phyloP scores from a whole-genome alignment of 1,140 invertebrate genomes.

The Listronotus oregonensis region DNA sequence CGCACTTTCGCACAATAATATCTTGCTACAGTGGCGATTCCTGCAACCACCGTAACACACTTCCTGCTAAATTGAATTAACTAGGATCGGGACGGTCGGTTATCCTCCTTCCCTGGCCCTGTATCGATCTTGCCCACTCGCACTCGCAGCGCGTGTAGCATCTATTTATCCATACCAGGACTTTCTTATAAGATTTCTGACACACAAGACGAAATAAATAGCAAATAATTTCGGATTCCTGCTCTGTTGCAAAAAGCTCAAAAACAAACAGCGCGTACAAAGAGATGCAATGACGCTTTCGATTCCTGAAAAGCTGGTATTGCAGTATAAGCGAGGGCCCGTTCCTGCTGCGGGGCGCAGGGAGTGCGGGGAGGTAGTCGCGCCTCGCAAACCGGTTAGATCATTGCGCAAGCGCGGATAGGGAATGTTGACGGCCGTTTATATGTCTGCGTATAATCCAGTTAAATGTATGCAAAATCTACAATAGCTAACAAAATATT shows the following conservation, averaged over 20 bases:
- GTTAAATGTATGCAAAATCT: constrained; percentile 7
- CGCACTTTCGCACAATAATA: background rate
- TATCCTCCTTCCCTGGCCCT: constrained; percentile 2
- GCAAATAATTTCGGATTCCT: background rate
- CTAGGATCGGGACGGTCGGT: constrained; percentile 2
- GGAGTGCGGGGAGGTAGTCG: background rate
- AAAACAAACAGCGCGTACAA: constrained; percentile 2
- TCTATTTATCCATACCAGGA: background rate
- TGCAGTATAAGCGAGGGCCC: background rate
- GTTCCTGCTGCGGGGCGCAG: background rate
- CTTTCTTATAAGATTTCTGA: background rate
- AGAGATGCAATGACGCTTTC: constrained; percentile 6
- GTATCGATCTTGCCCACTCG: constrained; percentile 9
- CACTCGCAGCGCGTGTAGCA: background rate
- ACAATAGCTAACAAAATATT: too few relatives aligned
- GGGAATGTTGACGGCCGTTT: constrained; percentile 1
- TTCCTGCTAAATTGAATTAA: constrained; percentile 9
- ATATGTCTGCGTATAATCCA: constrained; percentile 3
- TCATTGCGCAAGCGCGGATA: background rate
- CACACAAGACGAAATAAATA: background rate
- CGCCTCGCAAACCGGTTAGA: constrained; percentile 8
- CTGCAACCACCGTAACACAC: constrained; percentile 14
- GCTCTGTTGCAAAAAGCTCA: constrained; percentile 1
- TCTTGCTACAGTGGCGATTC: background rate
- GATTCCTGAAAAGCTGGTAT: constrained; percentile 14